Conservation (phyloP, 2,888 invertebrate species). For the Balanococcus diminutus region DNA sequence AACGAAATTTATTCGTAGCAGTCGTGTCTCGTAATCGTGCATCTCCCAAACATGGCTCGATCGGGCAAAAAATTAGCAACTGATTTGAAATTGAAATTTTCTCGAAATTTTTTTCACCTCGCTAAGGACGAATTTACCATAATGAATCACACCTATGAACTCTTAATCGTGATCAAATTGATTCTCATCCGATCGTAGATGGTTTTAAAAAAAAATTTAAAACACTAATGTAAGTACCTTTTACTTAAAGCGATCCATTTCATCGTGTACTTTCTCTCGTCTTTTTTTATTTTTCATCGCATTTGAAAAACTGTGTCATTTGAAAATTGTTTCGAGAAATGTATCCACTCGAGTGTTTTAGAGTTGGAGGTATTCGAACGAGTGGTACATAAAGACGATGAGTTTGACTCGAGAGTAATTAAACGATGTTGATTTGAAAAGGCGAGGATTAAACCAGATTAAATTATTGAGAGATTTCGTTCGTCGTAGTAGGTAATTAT, state of each 20-base stretch:
- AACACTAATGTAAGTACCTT: not conserved
- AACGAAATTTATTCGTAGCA: not conserved
- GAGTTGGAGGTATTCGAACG: not conserved
- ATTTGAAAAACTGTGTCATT: not conserved
- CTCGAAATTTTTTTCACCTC: not conserved
- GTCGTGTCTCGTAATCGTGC: not conserved
- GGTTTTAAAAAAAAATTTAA: not conserved
- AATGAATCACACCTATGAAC: not conserved
- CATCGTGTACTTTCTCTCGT: not conserved
- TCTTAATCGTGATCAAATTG: not conserved
- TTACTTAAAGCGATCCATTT: not conserved
- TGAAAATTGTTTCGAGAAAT: not conserved
- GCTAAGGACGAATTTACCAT: not conserved
- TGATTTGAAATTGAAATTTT: not conserved
- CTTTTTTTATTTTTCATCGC: not conserved
- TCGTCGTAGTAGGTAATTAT: not conserved
- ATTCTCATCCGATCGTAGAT: not conserved
- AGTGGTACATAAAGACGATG: not conserved
- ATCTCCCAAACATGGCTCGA: not conserved
- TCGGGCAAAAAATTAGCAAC: not conserved
- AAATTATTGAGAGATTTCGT: not conserved
- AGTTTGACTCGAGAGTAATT: not conserved
- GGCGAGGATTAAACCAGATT: not conserved
- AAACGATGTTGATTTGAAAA: not conserved
- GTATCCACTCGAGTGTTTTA: not conserved